These are phyloP conservation scores for Macrophya annulata DNA, from an alignment of 2,888 invertebrate genomes.

Conservation along the genomic window DNA sequence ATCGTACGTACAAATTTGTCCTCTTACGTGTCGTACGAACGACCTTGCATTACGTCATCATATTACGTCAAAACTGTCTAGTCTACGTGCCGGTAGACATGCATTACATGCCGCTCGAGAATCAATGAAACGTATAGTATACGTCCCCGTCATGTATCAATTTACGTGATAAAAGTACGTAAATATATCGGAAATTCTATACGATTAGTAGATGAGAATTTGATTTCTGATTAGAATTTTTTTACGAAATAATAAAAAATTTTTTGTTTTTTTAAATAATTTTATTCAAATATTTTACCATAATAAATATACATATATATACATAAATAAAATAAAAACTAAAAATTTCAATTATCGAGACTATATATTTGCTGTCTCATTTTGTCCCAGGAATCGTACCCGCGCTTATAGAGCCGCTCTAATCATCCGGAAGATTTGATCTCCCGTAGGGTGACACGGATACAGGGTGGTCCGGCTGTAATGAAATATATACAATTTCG, in stretches of 20 bases:
- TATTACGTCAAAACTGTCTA: slow-evolving; percentile 14
- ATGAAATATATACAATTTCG: not conserved
- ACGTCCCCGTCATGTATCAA: no score
- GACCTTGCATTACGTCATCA: slow-evolving; percentile 48
- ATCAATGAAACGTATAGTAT: not conserved
- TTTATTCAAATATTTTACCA: not conserved
- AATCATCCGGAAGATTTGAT: slow-evolving; percentile 39
- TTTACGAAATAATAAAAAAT: not conserved
- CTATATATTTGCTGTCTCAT: slow-evolving; percentile 11
- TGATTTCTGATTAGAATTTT: not conserved
- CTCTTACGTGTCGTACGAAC: slow-evolving; percentile 75
- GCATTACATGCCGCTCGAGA: not conserved
- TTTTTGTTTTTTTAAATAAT: no score
- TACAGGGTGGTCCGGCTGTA: slow-evolving; percentile 31
- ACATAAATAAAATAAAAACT: not conserved
- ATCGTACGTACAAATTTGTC: not conserved
- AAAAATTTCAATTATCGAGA: not conserved
- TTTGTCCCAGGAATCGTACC: slow-evolving; percentile 21
- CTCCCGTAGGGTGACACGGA: slow-evolving; percentile 38
- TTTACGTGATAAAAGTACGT: not conserved
- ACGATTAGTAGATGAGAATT: not conserved
- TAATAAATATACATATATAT: not conserved
- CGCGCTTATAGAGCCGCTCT: not conserved
- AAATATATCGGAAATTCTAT: not conserved
- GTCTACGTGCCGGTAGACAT: slow-evolving; percentile 46